These are phyloP conservation scores for Maccullochella peelii DNA, from an alignment of 2,113 vertebrate species.

Conservation along the genomic window DNA sequence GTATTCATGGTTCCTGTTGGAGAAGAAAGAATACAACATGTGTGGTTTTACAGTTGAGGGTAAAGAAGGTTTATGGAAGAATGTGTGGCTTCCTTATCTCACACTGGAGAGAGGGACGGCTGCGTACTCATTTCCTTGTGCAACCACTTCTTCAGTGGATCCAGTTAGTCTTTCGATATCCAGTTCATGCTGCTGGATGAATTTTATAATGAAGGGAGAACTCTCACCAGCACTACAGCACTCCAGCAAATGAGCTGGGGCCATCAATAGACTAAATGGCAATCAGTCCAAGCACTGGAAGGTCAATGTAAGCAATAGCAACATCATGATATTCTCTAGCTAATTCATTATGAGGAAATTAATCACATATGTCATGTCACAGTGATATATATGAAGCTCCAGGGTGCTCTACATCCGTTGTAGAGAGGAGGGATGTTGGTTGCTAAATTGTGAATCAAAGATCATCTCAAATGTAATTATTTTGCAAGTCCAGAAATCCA, in stretches of 20 bases:
- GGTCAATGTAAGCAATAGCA: slow-evolving; percentile 13
- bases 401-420: background rate
- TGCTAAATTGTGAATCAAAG: background rate
- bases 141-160: background rate
- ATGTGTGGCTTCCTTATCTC: background rate
- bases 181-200: background rate
- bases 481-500: background rate
- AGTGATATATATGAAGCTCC: background rate
- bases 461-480: background rate
- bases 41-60: background rate
- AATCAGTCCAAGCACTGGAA: background rate
- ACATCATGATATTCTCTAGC: background rate
- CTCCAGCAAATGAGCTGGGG: slow-evolving; percentile 11
- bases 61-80: background rate
- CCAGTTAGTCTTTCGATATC: background rate
- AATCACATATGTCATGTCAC: background rate
- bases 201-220: background rate
- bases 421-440: background rate
- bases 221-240: background rate
- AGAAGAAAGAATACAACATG: background rate
- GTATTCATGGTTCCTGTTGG: background rate
- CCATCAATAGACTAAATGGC: slow-evolving; percentile 32
- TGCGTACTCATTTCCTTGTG: background rate
- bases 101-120: background rate
- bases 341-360: background rate